phyloP scores from a whole-genome alignment of 2,888 invertebrate genomes.

The Gnatocerus cornutus region DNA sequence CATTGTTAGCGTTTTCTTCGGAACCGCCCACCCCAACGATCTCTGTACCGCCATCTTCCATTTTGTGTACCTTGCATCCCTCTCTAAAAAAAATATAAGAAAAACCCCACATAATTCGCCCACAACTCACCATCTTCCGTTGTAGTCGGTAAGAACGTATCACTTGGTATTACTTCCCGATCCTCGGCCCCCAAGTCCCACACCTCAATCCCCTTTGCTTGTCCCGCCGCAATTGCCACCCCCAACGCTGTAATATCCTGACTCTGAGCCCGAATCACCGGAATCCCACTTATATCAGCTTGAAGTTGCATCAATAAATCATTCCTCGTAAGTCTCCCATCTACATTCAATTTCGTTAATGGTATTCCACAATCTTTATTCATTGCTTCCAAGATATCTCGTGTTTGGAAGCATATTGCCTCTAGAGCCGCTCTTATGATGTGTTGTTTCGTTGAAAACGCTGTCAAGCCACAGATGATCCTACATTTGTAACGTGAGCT shows the following conservation, averaged over 20 bases:
- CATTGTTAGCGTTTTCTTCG: slow-evolving; percentile 83
- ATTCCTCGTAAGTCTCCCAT: slow-evolving; percentile 95
- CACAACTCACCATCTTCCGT: slow-evolving; percentile 79
- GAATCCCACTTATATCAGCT: slow-evolving; percentile 93
- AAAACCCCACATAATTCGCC: not conserved
- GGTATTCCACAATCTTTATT: slow-evolving; percentile 92
- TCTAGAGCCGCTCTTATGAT: slow-evolving; percentile 95
- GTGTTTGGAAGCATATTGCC: slow-evolving; percentile 96
- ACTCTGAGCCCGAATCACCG: slow-evolving; percentile 89
- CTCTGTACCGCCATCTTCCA: slow-evolving; percentile 97
- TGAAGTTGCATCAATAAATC: slow-evolving; percentile 95
- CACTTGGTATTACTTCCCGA: slow-evolving; percentile 76
- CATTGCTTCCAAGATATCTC: slow-evolving; percentile 96
- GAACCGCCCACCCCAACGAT: slow-evolving; percentile 90
- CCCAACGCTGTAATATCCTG: slow-evolving; percentile 95
- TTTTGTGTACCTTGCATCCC: slow-evolving; percentile 87
- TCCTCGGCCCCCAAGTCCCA: slow-evolving; percentile 80
- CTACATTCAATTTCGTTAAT: slow-evolving; percentile 88
- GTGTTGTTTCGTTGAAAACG: slow-evolving; percentile 93
- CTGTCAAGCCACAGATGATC: slow-evolving; percentile 93
- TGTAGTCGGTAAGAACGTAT: slow-evolving; percentile 88
- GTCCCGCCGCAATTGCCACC: slow-evolving; percentile 93
- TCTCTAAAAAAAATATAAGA: slow-evolving; percentile 71
- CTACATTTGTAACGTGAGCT: slow-evolving; percentile 64
- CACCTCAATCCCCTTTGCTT: slow-evolving; percentile 77